Evolutionary conservation across 2,797 vertebrate species (phyloP), one percentile per base, ranked within the genome.

Genomic region (Dallia pectoralis): DNA sequence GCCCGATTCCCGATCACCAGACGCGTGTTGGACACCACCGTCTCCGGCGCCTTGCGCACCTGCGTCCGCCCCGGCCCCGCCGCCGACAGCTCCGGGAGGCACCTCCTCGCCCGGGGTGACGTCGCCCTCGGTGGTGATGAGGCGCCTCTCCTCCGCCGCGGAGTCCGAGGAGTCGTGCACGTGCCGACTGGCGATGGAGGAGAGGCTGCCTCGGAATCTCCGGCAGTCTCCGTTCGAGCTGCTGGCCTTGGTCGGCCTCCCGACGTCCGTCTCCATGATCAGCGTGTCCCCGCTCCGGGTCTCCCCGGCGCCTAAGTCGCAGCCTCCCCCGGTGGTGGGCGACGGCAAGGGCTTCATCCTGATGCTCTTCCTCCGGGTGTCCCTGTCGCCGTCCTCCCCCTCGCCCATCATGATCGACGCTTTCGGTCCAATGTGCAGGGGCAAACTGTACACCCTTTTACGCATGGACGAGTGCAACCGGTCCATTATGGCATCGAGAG

Each of bases 361-460:
- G 73, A 99, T 96, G 79, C 95, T 97, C 89, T 95, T 95, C 88
- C 95, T 93, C 84, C 95, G 93, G 87, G 97, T 95, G 90, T 95
- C 95, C 93, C 94, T 95, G 84, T 95, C 94, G 73, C 92, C 88
- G 83, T 95, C 93, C 84, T 94, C 95, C 74, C 94, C 96, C 89
- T 96, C 96, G 80, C 96, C 96, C 95, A 97, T 97, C 95, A 97
- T 97, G 85, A 96, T 95, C 73, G 95, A 95, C 78, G 95, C 92
- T 91, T 95, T 97, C 89, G 96, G 92, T 89, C 94, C 96, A 86
- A 96, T 94, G 91, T 97, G 96, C 91, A 96, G 97, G 89, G 98
- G 98, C 87, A 99, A 96, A 93, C 98, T 99, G 93, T 98, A 98
- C 77, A 99, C 95, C 91, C 98, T 95, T 94, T 97, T 97, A 94